Base-by-base conservation (phyloP, 2,888 invertebrate species). In the Petrophora chlorosata region DNA sequence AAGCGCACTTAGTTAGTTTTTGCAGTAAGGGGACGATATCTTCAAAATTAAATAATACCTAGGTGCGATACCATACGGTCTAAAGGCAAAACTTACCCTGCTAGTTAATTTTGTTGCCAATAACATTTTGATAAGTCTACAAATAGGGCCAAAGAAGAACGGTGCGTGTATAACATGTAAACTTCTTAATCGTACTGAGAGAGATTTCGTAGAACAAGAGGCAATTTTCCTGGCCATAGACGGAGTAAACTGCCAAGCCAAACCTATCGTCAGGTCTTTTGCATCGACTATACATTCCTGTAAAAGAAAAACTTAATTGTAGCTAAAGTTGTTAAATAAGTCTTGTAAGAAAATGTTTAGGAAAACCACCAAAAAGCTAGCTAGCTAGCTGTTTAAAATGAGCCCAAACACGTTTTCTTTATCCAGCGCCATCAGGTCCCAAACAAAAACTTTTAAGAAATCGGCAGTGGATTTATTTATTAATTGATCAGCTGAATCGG, bases 181-280 rank as follows among this genome's bases (percentile, higher is more conserved):
- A 17, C 57, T 49, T 47, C 61, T 63, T 1, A 63, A 15, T 1
- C 61, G 53, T 14, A 57, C 42, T 5, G 61, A 59, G 2, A 61
- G 38, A 15, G 61, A 53, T 34, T 57, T 63, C 23, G 57, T 44
- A 4, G 36, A 5, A 30, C 43, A 51, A 0, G 32, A 30, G 0
- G 40, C 30, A 0, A 56, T 5, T 34, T 51, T 63, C 39, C 10
- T 59, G 2, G 53, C 63, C 7, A 61, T 17, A 0, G 52, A 42
- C 12, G 63, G 63, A 34, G 55, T 63, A 55, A 56, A 63, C 19
- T 59, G 50, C 48, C 45, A 56, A 9, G 57, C 1, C 10, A 63
- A 3, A 2, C 50, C 35, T 14, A 56, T 30, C 0, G 40, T 9
- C 5, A 59, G 0, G 2, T 45, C 47, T 2, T 46, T 32, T 0